Evolutionary conservation across 1,140 invertebrate species (phyloP).

Genomic region (Drosophila seguyi): DNA sequence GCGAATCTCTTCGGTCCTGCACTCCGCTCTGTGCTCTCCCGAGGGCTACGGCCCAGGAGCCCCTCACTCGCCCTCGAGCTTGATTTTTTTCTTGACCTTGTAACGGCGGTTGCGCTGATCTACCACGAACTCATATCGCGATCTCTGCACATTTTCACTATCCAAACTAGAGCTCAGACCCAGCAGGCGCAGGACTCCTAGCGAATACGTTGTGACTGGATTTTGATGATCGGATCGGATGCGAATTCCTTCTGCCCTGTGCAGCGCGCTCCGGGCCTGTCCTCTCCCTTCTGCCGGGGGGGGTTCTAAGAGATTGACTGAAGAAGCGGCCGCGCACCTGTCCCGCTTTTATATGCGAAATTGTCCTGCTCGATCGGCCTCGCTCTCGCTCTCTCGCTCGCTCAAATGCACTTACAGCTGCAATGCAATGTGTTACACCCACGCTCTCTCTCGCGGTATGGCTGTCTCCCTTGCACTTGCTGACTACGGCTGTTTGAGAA

Average conservation of each 20-base stretch:
- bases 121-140: constrained; percentile 85
- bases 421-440: constrained; percentile 18
- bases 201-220: constrained; percentile 85
- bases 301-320: constrained; percentile 48
- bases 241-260: constrained; percentile 57
- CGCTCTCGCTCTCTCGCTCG: constrained; percentile 8
- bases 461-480: constrained; percentile 34
- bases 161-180: constrained; percentile 79
- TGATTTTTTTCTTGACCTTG: constrained; percentile 85
- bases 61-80: constrained; percentile 62
- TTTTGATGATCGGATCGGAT: constrained; percentile 70
- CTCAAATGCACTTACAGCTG: constrained; percentile 32
- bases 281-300: constrained; percentile 2
- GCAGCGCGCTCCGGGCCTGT: constrained; percentile 43
- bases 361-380: constrained; percentile 61
- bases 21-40: constrained; percentile 29
- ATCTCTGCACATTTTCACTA: constrained; percentile 86
- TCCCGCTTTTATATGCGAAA: constrained; percentile 53
- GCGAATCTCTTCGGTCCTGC: constrained; percentile 25
- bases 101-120: constrained; percentile 84
- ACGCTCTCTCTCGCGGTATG: constrained; percentile 23
- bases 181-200: constrained; percentile 79
- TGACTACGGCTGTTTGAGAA: constrained; percentile 93
- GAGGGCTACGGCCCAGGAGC: constrained; percentile 18
- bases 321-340: constrained; percentile 46